These are phyloP conservation scores for Dromius quadrimaculatus DNA, from an alignment of 2,888 invertebrate species.

Conservation along the genomic window DNA sequence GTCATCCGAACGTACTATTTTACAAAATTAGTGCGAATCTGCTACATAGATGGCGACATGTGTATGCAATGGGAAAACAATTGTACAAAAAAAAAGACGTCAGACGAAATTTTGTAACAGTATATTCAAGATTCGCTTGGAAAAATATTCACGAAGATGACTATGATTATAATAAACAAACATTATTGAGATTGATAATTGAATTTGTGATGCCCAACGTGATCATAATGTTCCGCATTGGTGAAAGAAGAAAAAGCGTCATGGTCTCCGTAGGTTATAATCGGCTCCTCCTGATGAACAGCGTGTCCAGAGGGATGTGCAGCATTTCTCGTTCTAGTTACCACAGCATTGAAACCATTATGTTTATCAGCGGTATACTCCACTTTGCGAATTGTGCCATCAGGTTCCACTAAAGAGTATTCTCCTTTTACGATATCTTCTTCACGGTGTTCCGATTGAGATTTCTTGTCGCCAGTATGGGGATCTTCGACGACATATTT, in stretches of 20 bases:
- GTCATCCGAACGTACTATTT: too few relatives aligned
- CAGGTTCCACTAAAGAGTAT: slow-evolving; percentile 33
- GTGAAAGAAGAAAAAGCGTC: slow-evolving; percentile 8
- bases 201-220: too few relatives aligned
- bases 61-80: too few relatives aligned
- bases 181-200: too few relatives aligned
- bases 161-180: too few relatives aligned
- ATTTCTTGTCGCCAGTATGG: slow-evolving; percentile 31
- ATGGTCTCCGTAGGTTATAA: slow-evolving; percentile 2
- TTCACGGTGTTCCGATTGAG: slow-evolving; percentile 25
- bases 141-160: too few relatives aligned
- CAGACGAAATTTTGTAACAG: too few relatives aligned
- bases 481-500: slow-evolving; percentile 28
- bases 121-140: too few relatives aligned
- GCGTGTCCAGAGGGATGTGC: slow-evolving; percentile 8
- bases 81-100: too few relatives aligned
- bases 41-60: too few relatives aligned
- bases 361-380: slow-evolving; percentile 34
- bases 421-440: slow-evolving; percentile 34
- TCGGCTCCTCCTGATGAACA: slow-evolving; percentile 5
- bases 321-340: slow-evolving; percentile 8
- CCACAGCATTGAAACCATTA: slow-evolving; percentile 33
- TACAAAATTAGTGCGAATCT: too few relatives aligned
- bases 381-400: slow-evolving; percentile 34
- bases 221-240: not conserved